A percentile compares a stretch with the other conserved stretches of the same genome.
Evolutionary conservation across 1,140 invertebrate species (phyloP).

Genomic region (Ceratoteleas bidentatus): DNA sequence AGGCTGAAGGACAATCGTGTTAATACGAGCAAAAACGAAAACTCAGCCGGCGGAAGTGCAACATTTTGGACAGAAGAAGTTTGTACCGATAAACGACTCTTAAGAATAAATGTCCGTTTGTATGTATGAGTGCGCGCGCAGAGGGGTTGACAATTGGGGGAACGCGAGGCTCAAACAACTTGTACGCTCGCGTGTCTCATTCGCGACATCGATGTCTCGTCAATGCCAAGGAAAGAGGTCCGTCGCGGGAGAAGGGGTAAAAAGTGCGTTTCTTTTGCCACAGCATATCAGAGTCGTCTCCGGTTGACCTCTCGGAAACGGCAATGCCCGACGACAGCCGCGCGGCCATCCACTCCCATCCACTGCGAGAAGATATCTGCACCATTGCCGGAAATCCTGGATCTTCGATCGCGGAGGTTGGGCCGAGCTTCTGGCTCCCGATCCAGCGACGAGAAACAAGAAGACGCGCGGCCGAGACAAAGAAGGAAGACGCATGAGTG

Average conservation of each 20-base stretch:
- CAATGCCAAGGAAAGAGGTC: slow-evolving; percentile 61
- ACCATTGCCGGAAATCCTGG: slow-evolving; percentile 75
- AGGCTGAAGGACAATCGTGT: background rate
- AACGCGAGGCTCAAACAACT: slow-evolving; percentile 38
- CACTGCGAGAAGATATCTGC: slow-evolving; percentile 66
- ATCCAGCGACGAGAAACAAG: slow-evolving; percentile 44
- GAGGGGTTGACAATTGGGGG: background rate
- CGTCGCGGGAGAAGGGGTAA: slow-evolving; percentile 35
- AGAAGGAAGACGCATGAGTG: slow-evolving; percentile 25
- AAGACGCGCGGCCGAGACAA: slow-evolving; percentile 17
- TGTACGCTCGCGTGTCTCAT: slow-evolving; percentile 45
- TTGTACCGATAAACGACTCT: background rate
- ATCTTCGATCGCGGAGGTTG: slow-evolving; percentile 72
- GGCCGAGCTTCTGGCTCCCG: slow-evolving; percentile 50
- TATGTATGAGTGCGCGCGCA: slow-evolving; percentile 8
- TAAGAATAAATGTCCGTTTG: background rate
- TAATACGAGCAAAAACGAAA: slow-evolving; percentile 2
- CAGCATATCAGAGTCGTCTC: slow-evolving; percentile 53
- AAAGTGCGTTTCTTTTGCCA: slow-evolving; percentile 29
- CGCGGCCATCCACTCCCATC: slow-evolving; percentile 57
- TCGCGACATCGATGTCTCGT: slow-evolving; percentile 59
- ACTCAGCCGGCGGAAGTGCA: background rate
- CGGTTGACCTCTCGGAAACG: slow-evolving; percentile 61
- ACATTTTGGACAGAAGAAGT: slow-evolving; percentile 17
- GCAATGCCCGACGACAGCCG: slow-evolving; percentile 57